Percentiles rank a stretch among this genome's conserved stretches.
These are phyloP conservation scores for Sylvietta virens DNA, from an alignment of 2,113 vertebrate species.

Conservation along the genomic window DNA sequence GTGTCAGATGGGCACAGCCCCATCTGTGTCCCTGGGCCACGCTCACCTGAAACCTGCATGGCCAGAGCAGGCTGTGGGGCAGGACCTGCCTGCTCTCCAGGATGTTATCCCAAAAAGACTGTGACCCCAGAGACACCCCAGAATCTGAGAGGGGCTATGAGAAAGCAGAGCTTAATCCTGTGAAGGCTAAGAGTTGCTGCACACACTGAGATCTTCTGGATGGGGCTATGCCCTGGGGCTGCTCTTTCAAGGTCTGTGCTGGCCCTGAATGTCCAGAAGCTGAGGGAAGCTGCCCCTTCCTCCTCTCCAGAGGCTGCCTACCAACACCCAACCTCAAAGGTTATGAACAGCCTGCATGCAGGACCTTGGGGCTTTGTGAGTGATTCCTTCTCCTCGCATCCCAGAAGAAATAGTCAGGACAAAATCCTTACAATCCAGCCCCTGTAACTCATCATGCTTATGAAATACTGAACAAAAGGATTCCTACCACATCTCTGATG, in stretches of 20 bases:
- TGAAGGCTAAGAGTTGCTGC: not conserved
- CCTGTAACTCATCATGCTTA: not conserved
- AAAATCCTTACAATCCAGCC: not conserved
- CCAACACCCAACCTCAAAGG: not conserved
- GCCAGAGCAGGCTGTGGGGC: not conserved
- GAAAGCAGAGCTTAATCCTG: not conserved
- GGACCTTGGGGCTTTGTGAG: not conserved
- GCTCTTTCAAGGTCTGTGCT: not conserved
- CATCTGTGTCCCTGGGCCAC: fast-evolving
- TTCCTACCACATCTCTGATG: not conserved
- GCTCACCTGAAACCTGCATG: not conserved
- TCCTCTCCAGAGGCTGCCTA: not conserved
- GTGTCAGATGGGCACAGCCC: not conserved
- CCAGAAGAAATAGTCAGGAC: not conserved
- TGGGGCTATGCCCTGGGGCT: not conserved
- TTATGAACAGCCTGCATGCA: fast-evolving
- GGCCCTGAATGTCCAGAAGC: not conserved
- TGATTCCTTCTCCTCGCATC: not conserved
- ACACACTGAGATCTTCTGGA: not conserved
- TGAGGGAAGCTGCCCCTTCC: not conserved
- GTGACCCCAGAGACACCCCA: not conserved
- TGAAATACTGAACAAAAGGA: not conserved
- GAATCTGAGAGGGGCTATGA: not conserved
- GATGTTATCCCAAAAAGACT: not conserved
- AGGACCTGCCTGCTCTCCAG: not conserved